phyloP scores from a whole-genome alignment of 2,797 vertebrate genomes.

The Pantherophis vulpinus region DNA sequence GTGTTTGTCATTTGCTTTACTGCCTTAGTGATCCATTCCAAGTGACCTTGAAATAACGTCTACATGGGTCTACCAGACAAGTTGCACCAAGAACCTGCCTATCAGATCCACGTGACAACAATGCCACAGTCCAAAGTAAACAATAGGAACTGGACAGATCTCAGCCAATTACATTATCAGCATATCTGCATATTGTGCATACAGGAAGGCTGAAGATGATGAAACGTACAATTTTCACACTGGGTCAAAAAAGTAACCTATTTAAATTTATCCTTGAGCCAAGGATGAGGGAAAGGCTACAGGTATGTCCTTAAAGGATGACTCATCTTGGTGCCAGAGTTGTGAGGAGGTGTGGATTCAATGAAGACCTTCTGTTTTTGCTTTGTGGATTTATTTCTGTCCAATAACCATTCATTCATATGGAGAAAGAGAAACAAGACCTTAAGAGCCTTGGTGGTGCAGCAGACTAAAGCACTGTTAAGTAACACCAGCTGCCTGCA shows the following conservation, averaged over 20 bases:
- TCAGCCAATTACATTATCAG: not conserved
- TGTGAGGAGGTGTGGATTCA: not conserved
- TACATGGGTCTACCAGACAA: not conserved
- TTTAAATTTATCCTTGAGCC: not conserved
- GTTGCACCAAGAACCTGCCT: not conserved
- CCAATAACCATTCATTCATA: not conserved
- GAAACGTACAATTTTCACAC: not conserved
- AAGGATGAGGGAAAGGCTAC: not conserved
- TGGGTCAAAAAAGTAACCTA: not conserved
- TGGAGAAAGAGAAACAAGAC: not conserved
- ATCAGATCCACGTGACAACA: not conserved
- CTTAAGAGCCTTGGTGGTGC: too few relatives aligned
- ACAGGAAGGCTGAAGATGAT: not conserved
- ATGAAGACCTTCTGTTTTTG: not conserved
- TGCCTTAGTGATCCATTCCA: not conserved
- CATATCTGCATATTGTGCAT: not conserved
- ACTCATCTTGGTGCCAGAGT: not conserved
- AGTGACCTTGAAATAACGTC: not conserved
- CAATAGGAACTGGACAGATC: not conserved
- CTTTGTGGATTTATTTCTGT: not conserved
- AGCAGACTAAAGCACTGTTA: too few relatives aligned
- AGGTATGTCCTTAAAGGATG: not conserved
- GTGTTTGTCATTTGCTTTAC: not conserved
- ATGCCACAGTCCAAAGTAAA: not conserved
- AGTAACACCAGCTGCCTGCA: too few relatives aligned